A percentile compares a stretch with the other conserved stretches of the same genome.
Evolutionary conservation across 2,113 vertebrate species (phyloP).

Genomic region (Carassius gibelio): DNA sequence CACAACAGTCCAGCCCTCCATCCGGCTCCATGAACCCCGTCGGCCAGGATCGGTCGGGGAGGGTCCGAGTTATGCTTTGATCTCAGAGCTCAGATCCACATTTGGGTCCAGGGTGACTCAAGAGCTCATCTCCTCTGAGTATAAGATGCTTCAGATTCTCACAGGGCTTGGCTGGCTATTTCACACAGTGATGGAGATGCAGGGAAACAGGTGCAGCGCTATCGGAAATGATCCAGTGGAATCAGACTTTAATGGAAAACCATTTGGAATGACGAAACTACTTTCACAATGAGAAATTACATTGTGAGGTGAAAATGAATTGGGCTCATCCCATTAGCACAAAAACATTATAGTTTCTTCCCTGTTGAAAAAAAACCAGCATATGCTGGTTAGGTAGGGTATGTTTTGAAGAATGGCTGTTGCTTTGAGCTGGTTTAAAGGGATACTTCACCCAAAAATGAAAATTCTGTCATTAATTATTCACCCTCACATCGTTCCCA

Average conservation of each 20-base stretch:
- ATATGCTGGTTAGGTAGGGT: too few species aligned
- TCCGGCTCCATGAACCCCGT: not conserved
- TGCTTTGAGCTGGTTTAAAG: too few species aligned
- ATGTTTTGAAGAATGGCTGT: too few species aligned
- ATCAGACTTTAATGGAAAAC: not conserved
- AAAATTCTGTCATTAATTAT: too few species aligned
- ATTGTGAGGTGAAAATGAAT: not conserved
- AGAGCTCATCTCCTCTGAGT: not conserved
- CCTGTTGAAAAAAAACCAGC: too few species aligned
- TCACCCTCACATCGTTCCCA: too few species aligned
- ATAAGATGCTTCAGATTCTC: not conserved
- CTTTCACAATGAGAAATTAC: not conserved
- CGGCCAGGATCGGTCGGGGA: too few species aligned
- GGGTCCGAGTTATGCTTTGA: conserved; percentile 15
- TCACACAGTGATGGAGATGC: not conserved
- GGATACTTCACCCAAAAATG: too few species aligned
- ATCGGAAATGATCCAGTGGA: not conserved
- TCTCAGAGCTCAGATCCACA: conserved; percentile 24
- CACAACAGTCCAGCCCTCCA: not conserved
- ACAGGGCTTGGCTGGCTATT: not conserved
- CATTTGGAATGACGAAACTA: not conserved
- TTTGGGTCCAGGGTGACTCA: not conserved
- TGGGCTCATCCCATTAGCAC: too few species aligned
- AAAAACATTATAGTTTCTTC: not conserved
- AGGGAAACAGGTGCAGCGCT: not conserved